Conservation (phyloP, 2,888 invertebrate genomes). For the Cryptocephalus moraei region DNA sequence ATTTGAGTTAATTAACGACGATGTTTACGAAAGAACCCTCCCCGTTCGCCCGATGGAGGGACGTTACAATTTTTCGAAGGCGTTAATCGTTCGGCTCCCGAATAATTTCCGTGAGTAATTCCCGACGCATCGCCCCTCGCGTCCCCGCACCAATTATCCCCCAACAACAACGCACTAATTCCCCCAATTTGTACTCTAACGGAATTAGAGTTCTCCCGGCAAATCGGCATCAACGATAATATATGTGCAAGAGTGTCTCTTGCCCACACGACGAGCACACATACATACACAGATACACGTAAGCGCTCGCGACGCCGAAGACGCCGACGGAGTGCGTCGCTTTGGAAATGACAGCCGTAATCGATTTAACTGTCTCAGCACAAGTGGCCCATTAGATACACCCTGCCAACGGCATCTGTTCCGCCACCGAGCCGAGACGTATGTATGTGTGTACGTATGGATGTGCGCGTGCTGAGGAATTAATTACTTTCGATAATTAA, state of each 20-base stretch:
- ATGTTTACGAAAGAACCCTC: too few species aligned
- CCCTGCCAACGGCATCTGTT: slow-evolving; percentile 30
- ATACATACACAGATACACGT: too few species aligned
- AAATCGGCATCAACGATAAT: slow-evolving; percentile 16
- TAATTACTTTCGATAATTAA: slow-evolving; percentile 30
- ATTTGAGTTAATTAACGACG: too few species aligned
- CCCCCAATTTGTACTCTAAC: slow-evolving; percentile 16
- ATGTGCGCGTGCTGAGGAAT: slow-evolving; percentile 12
- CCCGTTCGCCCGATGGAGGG: too few species aligned
- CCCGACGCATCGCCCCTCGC: not conserved
- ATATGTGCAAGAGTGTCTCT: slow-evolving; percentile 16
- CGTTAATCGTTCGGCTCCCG: too few species aligned
- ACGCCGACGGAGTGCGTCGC: slow-evolving; percentile 2
- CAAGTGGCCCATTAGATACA: slow-evolving; percentile 29
- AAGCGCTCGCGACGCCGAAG: too few species aligned
- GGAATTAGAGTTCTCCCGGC: slow-evolving; percentile 16
- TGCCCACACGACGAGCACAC: too few species aligned
- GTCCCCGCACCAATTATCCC: slow-evolving; percentile 12
- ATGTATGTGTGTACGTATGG: slow-evolving; percentile 5
- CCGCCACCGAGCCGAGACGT: slow-evolving; percentile 24
- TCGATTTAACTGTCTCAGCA: slow-evolving; percentile 27
- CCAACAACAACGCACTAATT: slow-evolving; percentile 19
- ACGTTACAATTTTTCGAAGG: too few species aligned
- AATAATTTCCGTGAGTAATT: not conserved
- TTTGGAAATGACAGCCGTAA: slow-evolving; percentile 30